Base-by-base conservation (phyloP, 2,888 invertebrate genomes). In the Pelosia muscerda region DNA sequence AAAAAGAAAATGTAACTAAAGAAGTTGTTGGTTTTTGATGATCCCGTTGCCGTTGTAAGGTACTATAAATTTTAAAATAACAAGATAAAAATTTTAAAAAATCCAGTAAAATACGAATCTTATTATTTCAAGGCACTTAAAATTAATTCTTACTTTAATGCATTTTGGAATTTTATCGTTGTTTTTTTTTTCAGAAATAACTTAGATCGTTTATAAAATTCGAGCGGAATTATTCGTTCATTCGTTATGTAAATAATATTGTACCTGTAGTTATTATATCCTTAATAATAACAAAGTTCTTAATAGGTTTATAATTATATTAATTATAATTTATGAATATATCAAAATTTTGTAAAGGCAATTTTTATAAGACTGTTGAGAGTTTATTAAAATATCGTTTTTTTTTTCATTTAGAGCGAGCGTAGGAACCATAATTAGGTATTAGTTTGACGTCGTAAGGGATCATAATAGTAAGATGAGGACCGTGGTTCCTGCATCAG, bases 261-360 rank as follows among this genome's bases (percentile, higher is more conserved):
- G n/a, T 49, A 49, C 49, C 49, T 49, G 9, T 49, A 49, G 49
- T 49, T 49, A 49, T 49, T n/a, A 58, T 23, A 59, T 13, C n/a
- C 38, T 22, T 13, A 9, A 15, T 34, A 38, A 22, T 38, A 59
- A 22, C 19, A 38, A 34, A 34, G 31, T 11, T 34, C 23, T n/a
- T 59, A 34, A n/a, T 59, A 23, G 22, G 15, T 10, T 9, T 19
- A 34, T 59, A 59, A 59, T 34, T n/a, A 34, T n/a, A n/a, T 34
- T 23, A 59, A 59, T n/a, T 31, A 34, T 59, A 34, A 59, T 59
- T 59, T 31, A 58, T 57, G 19, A 26, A 9, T 26, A 57, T 28
- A 58, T 58, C 58, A 28, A n/a, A 6, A 31, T 58, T n/a, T n/a
- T n/a, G n/a, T n/a, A n/a, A n/a, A n/a, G n/a, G n/a, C n/a, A n/a